Evolutionary conservation across 2,797 vertebrate genomes (phyloP).

Genomic region (Hoplostethus mediterraneus): DNA sequence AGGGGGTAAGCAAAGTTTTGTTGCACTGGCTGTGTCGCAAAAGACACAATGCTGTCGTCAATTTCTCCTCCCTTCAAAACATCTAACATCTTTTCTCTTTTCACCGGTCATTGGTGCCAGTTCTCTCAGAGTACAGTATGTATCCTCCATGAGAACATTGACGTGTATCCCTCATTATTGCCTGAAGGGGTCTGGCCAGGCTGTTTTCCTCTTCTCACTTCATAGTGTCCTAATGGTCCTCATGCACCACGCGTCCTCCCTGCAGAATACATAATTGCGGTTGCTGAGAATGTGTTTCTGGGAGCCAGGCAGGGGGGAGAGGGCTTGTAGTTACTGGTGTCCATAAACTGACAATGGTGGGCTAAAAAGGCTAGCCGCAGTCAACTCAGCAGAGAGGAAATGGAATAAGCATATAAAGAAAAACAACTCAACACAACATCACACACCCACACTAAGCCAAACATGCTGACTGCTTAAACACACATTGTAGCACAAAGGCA

Average conservation of each 20-base stretch:
- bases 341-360: neutral
- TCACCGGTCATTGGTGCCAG: conserved; percentile 32
- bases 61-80: neutral
- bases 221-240: conserved; percentile 43
- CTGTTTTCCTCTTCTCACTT: conserved; percentile 33
- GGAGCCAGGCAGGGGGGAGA: conserved; percentile 5
- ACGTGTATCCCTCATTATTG: conserved; percentile 36
- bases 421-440: neutral
- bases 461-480: too few species aligned
- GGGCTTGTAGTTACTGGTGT: neutral
- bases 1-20: neutral
- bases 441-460: neutral
- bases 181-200: conserved; percentile 36
- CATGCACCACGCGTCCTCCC: neutral
- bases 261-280: conserved; percentile 28
- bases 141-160: conserved; percentile 57
- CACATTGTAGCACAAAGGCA: too few species aligned
- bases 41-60: conserved; percentile 1
- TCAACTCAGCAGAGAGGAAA: conserved; percentile 16
- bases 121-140: conserved; percentile 63
- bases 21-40: too few species aligned
- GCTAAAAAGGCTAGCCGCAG: neutral
- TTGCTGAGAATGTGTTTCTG: conserved; percentile 28
- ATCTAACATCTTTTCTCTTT: conserved; percentile 47
- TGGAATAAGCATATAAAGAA: conserved; percentile 5